A percentile compares a stretch with the other conserved stretches of the same genome.
Evolutionary conservation across 2,888 invertebrate species (phyloP).

Genomic region (Lasioglossum malachurum): DNA sequence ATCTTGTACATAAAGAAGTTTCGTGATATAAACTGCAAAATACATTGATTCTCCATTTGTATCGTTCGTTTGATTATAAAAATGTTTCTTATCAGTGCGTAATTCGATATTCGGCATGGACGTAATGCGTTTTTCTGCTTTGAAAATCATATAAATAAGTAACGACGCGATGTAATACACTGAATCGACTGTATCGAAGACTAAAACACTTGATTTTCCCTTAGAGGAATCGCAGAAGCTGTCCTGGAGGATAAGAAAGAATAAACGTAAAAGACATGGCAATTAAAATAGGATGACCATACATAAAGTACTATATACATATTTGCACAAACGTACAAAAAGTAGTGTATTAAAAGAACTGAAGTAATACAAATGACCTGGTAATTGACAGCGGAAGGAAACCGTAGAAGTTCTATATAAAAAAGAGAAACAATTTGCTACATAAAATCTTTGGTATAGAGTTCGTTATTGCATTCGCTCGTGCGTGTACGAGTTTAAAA

Average conservation of each 20-base stretch:
- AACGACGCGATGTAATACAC: conserved; percentile 10
- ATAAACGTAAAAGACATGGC: conserved; percentile 32
- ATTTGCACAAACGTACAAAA: conserved; percentile 59
- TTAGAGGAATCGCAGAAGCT: conserved; percentile 33
- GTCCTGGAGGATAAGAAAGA: conserved; percentile 30
- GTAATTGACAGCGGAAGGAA: conserved; percentile 45
- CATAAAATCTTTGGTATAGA: conserved; percentile 83
- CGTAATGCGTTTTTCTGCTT: background rate
- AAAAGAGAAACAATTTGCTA: conserved; percentile 13
- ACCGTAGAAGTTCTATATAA: conserved; percentile 37
- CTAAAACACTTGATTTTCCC: conserved; percentile 21
- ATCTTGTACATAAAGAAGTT: conserved; percentile 24
- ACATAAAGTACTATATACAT: conserved; percentile 69
- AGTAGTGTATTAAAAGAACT: conserved; percentile 44
- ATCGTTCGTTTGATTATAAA: conserved; percentile 21
- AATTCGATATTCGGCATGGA: background rate
- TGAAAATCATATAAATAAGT: conserved; percentile 35
- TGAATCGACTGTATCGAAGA: conserved; percentile 28
- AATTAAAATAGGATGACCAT: conserved; percentile 53
- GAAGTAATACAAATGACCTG: conserved; percentile 52
- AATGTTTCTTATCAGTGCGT: background rate
- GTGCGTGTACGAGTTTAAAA: conserved; percentile 44
- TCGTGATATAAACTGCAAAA: conserved; percentile 43
- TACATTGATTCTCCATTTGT: conserved; percentile 26
- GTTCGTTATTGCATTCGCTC: conserved; percentile 77